phyloP scores from a whole-genome alignment of 2,888 invertebrate species.

The Muschampia plurimacula region DNA sequence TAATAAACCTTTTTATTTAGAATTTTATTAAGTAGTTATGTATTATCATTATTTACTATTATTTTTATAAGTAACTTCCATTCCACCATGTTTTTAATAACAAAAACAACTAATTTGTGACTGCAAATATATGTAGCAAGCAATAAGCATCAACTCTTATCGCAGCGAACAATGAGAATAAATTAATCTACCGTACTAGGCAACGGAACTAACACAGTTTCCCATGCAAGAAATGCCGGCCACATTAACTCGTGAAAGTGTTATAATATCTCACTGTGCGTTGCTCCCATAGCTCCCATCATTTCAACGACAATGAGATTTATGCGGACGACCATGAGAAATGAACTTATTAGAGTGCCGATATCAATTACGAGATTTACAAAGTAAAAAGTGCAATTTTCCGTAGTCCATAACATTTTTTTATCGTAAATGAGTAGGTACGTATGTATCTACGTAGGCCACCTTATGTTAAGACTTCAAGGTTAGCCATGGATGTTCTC shows the following conservation, averaged over 20 bases:
- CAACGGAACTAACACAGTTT: slow-evolving; percentile 29
- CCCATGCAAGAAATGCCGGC: slow-evolving; percentile 27
- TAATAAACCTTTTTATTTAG: too few species aligned
- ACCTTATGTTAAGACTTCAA: too few species aligned
- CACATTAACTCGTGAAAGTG: slow-evolving; percentile 27
- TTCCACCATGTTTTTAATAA: not conserved
- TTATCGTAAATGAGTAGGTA: too few species aligned
- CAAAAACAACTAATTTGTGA: not conserved
- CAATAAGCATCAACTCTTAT: not conserved
- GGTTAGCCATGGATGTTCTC: too few species aligned
- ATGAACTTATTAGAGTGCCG: not conserved
- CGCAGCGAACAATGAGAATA: slow-evolving; percentile 10
- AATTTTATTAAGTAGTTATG: too few species aligned
- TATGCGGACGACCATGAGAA: not conserved
- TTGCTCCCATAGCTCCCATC: not conserved
- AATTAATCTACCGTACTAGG: not conserved
- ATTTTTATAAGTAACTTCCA: too few species aligned
- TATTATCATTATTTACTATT: too few species aligned
- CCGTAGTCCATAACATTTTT: too few species aligned
- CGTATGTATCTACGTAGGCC: too few species aligned
- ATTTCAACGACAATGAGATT: not conserved
- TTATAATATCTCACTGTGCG: slow-evolving; percentile 17
- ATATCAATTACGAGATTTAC: not conserved
- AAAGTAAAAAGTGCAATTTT: too few species aligned
- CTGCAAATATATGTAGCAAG: not conserved